These are phyloP conservation scores for Glaucopsyche alexis DNA, from an alignment of 2,888 invertebrate genomes.

Conservation along the genomic window DNA sequence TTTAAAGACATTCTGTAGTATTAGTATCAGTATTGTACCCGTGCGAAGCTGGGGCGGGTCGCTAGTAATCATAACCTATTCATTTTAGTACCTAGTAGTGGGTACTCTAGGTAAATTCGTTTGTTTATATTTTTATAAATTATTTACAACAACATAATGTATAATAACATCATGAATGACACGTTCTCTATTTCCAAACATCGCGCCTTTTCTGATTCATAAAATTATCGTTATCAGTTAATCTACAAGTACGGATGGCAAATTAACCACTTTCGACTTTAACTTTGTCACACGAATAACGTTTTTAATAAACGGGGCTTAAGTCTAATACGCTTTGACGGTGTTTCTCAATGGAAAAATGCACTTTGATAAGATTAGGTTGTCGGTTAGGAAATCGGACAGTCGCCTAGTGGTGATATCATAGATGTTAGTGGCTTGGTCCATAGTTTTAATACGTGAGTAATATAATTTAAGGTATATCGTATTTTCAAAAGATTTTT, in stretches of 20 bases:
- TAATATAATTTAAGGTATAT: not conserved
- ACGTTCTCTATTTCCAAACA: not conserved
- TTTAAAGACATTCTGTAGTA: no score
- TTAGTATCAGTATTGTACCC: no score
- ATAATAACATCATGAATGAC: not conserved
- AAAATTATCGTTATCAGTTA: conserved; percentile 35
- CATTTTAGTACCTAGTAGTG: not conserved
- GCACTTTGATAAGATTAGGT: conserved; percentile 42
- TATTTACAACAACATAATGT: not conserved
- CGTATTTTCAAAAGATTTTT: no score
- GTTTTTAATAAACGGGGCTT: not conserved
- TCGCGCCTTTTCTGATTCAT: conserved; percentile 38
- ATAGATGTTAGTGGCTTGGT: conserved; percentile 33
- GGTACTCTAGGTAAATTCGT: not conserved
- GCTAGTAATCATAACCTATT: no score
- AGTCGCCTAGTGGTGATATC: conserved; percentile 37
- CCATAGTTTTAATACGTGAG: not conserved
- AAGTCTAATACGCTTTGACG: not conserved
- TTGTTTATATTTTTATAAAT: conserved; percentile 1
- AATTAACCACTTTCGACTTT: not conserved
- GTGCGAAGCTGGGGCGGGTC: no score
- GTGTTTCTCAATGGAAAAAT: conserved; percentile 4
- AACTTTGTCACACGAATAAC: not conserved
- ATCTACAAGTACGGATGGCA: conserved; percentile 31
- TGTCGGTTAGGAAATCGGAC: conserved; percentile 42